These are phyloP conservation scores for Acipenser oxyrinchus DNA, from an alignment of 2,797 vertebrate species.

Conservation along the genomic window DNA sequence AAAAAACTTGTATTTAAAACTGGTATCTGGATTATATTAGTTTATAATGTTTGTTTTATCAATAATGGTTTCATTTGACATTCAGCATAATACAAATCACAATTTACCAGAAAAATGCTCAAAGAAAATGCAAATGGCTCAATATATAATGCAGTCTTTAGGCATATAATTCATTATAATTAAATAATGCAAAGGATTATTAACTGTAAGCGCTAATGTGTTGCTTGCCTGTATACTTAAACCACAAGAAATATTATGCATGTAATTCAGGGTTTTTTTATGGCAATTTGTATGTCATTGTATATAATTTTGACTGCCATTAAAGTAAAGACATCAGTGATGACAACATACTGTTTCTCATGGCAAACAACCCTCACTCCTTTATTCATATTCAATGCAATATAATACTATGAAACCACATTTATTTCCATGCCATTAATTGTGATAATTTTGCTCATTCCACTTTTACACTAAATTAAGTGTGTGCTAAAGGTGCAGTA, in stretches of 20 bases:
- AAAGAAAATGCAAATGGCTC: slow-evolving; percentile 50
- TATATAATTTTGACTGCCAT: slow-evolving; percentile 1
- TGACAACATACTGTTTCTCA: background rate
- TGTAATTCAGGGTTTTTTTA: slow-evolving; percentile 1
- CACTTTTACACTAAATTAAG: no score
- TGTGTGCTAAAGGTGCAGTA: no score
- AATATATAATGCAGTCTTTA: slow-evolving; percentile 63
- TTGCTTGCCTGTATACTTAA: slow-evolving; percentile 30
- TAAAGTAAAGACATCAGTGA: slow-evolving; percentile 7
- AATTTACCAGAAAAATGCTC: slow-evolving; percentile 60
- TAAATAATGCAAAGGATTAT: slow-evolving; percentile 59
- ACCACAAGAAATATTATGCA: slow-evolving; percentile 4
- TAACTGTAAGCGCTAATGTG: slow-evolving; percentile 48
- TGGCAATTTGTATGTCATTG: slow-evolving; percentile 4
- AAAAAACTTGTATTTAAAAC: slow-evolving; percentile 29
- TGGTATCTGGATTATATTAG: slow-evolving; percentile 49
- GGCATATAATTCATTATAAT: slow-evolving; percentile 52
- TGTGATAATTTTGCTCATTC: no score
- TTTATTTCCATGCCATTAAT: no score
- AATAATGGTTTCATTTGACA: slow-evolving; percentile 65
- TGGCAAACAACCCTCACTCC: no score
- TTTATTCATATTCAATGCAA: no score
- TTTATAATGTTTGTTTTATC: slow-evolving; percentile 62
- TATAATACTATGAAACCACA: no score
- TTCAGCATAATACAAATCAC: slow-evolving; percentile 53